Evolutionary conservation across 2,888 invertebrate species (phyloP).

Genomic region (Eupithecia exiguata): DNA sequence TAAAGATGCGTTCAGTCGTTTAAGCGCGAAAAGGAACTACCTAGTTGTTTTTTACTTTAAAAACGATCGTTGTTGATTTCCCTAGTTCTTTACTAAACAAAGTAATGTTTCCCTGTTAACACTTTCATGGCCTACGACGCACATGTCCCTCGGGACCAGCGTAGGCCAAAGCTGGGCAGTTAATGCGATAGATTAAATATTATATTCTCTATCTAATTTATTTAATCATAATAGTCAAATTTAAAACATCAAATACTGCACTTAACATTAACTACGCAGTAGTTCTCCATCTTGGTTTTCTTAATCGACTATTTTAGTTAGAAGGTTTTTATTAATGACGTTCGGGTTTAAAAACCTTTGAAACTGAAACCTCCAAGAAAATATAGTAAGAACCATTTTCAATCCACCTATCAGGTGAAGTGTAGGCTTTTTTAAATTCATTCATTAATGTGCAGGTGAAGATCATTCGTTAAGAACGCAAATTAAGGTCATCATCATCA

Average conservation of each 20-base stretch:
- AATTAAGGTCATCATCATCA: slow-evolving; percentile 7
- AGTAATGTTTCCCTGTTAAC: not conserved
- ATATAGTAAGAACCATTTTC: not conserved
- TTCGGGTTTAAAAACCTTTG: not conserved
- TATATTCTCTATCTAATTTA: no score
- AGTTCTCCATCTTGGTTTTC: not conserved
- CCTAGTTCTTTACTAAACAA: not conserved
- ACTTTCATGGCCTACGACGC: no score
- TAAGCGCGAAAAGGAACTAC: not conserved
- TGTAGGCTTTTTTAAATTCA: not conserved
- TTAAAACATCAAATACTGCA: no score
- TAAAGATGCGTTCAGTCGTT: not conserved
- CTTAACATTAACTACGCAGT: no score
- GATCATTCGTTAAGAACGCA: not conserved
- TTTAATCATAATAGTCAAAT: no score
- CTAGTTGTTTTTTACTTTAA: no score
- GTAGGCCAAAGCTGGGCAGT: no score
- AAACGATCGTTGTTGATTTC: no score
- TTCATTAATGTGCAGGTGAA: not conserved
- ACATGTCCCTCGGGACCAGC: no score
- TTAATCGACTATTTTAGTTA: not conserved
- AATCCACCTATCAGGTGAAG: not conserved
- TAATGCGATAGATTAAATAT: no score
- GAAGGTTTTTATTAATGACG: not conserved
- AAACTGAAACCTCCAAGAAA: not conserved